These are phyloP conservation scores for Aradus depressus DNA, from an alignment of 2,888 invertebrate species.

Conservation along the genomic window DNA sequence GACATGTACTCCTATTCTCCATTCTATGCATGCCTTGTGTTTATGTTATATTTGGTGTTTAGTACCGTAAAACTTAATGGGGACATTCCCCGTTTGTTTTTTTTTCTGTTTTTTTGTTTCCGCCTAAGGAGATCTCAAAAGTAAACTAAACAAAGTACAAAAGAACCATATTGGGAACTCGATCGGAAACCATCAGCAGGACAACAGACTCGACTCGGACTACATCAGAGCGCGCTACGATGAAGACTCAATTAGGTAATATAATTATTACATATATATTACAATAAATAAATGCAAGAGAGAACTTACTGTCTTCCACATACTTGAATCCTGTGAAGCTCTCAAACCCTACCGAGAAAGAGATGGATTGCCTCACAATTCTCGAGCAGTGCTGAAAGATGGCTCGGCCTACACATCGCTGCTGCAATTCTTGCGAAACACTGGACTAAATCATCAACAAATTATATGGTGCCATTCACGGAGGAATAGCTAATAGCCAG, in stretches of 20 bases:
- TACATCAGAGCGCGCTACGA: slow-evolving; percentile 53
- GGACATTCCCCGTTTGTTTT: slow-evolving; percentile 24
- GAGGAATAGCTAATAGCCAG: too few species aligned
- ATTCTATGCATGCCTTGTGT: too few species aligned
- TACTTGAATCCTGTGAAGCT: background rate
- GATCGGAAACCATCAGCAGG: slow-evolving; percentile 62
- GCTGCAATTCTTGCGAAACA: too few species aligned
- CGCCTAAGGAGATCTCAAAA: slow-evolving; percentile 57
- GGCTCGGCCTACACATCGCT: too few species aligned
- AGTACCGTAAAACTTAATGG: slow-evolving; percentile 26
- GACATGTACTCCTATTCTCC: too few species aligned
- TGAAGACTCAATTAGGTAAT: slow-evolving; percentile 42
- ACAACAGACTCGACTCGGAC: slow-evolving; percentile 63
- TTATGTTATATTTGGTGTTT: slow-evolving; percentile 24
- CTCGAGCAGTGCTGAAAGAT: too few species aligned
- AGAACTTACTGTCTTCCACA: background rate
- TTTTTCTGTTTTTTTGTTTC: slow-evolving; percentile 27
- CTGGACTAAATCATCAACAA: too few species aligned
- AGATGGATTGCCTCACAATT: background rate
- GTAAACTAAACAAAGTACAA: slow-evolving; percentile 63
- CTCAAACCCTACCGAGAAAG: background rate
- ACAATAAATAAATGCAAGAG: background rate
- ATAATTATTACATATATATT: slow-evolving; percentile 5
- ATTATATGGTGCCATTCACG: too few species aligned
- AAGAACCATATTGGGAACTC: slow-evolving; percentile 65